Evolutionary conservation across 2,113 vertebrate genomes (phyloP), one percentile per base, ranked within the genome.

Genomic region (Anarhynchus alexandrinus): DNA sequence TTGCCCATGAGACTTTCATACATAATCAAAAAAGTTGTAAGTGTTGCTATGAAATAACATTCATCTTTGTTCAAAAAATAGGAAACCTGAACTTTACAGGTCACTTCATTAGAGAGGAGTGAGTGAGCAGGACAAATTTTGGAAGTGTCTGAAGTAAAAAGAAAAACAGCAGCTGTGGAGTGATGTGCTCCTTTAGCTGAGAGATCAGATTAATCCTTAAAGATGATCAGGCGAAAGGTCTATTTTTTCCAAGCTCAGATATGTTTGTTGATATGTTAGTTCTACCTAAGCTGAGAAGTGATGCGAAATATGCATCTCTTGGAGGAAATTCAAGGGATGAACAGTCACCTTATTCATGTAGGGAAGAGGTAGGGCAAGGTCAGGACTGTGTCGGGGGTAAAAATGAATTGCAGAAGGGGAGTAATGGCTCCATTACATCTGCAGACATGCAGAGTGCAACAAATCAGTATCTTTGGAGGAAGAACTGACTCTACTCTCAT

Each of bases 381-480:
- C 51, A 84, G 40, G 65, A 42, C 23, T 85, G 17, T 45, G 20
- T 30, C 23, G 20, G 40, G 32, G 61, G 8, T 61, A 30, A 47
- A 74, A 72, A 71, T 40, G 23, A 58, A 36, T 22, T 49, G 11
- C 49, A 87, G 91, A 61, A 74, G 34, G 36, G 49, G 65, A 69
- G 25, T 23, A 26, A 71, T 61, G 36, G 34, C 25, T 67, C 58
- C 6, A 0, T 42, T 11, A n/a, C 22, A 27, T 57, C 51, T 16
- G 15, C 38, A 14, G 30, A 58, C 0, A 0, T 34, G 45, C 1
- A 4, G 36, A 66, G 18, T 20, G 3, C 74, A 61, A 29, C 26
- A 45, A 40, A 51, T 49, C 2, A 12, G 1, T 72, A 5, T 61
- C 25, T 73, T 36, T 57, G 66, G 65, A 86, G 72, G 52, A 86